phyloP scores from a whole-genome alignment of 1,140 invertebrate species.

The Microplitis mediator region DNA sequence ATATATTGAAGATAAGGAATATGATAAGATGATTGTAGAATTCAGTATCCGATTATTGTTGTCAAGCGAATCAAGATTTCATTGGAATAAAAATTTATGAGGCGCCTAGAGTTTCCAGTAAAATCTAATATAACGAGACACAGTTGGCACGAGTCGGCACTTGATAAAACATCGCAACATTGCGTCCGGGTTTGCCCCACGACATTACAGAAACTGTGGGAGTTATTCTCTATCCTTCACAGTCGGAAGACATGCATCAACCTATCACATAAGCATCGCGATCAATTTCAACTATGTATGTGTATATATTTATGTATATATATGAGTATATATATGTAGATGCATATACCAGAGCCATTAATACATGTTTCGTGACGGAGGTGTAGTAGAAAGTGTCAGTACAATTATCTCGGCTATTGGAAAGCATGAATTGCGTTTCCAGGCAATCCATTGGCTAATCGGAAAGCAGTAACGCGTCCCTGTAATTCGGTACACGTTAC shows the following conservation, averaged over 20 bases:
- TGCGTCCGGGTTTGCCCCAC: slow-evolving; percentile 34
- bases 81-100: slow-evolving; percentile 59
- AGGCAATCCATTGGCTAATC: slow-evolving; percentile 12
- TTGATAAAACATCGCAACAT: slow-evolving; percentile 52
- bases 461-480: slow-evolving; percentile 16
- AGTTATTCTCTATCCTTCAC: neutral
- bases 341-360: no score
- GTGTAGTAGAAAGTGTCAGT: neutral
- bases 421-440: neutral
- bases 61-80: slow-evolving; percentile 49
- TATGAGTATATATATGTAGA: neutral
- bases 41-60: slow-evolving; percentile 44
- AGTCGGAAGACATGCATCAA: slow-evolving; percentile 1
- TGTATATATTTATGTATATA: neutral
- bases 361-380: neutral
- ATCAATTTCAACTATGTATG: slow-evolving; percentile 45
- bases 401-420: neutral
- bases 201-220: slow-evolving; percentile 45
- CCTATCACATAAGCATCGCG: slow-evolving; percentile 29
- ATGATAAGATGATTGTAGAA: slow-evolving; percentile 23
- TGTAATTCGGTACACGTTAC: slow-evolving; percentile 11
- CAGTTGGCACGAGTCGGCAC: slow-evolving; percentile 55
- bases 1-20: no score
- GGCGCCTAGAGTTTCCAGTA: slow-evolving; percentile 47
- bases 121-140: slow-evolving; percentile 59